These are phyloP conservation scores for Drosophila dives DNA, from an alignment of 2,888 invertebrate species.

Conservation along the genomic window DNA sequence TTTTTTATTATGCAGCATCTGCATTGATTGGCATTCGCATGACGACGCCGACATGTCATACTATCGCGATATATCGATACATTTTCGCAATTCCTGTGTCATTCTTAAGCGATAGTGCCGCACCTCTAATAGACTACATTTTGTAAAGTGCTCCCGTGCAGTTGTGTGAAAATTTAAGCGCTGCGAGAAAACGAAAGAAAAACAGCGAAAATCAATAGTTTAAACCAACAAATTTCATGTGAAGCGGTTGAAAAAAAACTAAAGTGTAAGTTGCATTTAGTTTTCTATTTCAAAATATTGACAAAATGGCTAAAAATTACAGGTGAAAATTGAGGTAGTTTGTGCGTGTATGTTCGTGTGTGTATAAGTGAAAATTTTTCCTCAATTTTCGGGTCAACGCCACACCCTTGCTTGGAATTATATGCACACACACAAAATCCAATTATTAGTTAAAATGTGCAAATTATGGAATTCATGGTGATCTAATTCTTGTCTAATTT, in stretches of 20 bases:
- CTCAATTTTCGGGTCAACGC: slow-evolving; percentile 80
- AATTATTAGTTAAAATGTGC: slow-evolving; percentile 53
- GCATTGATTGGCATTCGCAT: slow-evolving; percentile 27
- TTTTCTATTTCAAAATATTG: slow-evolving; percentile 25
- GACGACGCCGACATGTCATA: not conserved
- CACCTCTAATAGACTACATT: slow-evolving; percentile 41
- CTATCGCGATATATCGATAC: slow-evolving; percentile 8
- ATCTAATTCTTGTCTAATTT: not conserved
- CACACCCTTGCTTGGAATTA: slow-evolving; percentile 77
- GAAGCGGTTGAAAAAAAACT: slow-evolving; percentile 44
- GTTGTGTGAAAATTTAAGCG: slow-evolving; percentile 56
- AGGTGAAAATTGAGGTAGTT: slow-evolving; percentile 49
- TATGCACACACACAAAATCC: slow-evolving; percentile 46
- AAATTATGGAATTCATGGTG: slow-evolving; percentile 6
- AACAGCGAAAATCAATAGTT: slow-evolving; percentile 68
- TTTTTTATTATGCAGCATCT: slow-evolving; percentile 41
- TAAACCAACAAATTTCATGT: slow-evolving; percentile 52
- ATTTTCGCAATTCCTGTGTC: not conserved
- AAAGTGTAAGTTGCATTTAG: slow-evolving; percentile 70
- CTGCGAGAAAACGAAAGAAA: slow-evolving; percentile 52
- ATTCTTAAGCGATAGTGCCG: not conserved
- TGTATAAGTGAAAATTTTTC: slow-evolving; percentile 67
- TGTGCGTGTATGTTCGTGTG: slow-evolving; percentile 41
- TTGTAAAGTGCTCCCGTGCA: slow-evolving; percentile 81
- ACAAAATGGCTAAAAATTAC: slow-evolving; percentile 29